These are phyloP conservation scores for Himantopus leucocephalus DNA, from an alignment of 2,113 vertebrate species.

Conservation along the genomic window DNA sequence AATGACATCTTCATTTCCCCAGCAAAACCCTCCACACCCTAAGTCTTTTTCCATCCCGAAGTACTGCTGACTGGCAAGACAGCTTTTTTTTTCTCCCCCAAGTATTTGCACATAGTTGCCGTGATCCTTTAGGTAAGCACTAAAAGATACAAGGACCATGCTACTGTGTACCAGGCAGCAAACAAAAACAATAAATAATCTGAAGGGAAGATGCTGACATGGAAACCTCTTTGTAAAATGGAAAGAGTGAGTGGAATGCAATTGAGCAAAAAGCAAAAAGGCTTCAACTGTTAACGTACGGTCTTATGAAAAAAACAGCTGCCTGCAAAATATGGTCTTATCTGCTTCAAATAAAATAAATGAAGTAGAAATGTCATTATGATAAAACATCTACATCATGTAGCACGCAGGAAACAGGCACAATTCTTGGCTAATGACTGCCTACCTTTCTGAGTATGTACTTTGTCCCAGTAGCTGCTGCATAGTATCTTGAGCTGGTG, in stretches of 20 bases:
- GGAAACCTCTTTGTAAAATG: neutral
- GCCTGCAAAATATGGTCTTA: neutral
- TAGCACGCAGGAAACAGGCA: neutral
- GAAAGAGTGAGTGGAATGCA: neutral
- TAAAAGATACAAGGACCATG: neutral
- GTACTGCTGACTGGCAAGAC: neutral
- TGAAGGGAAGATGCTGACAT: neutral
- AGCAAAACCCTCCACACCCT: neutral
- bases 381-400: neutral
- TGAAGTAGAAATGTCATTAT: neutral
- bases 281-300: neutral
- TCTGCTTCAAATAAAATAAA: neutral
- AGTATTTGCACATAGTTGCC: neutral
- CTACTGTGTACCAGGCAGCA: neutral
- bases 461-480: neutral
- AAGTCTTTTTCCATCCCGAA: neutral
- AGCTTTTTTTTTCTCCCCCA: no score
- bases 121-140: neutral
- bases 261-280: neutral
- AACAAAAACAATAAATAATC: neutral
- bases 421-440: neutral
- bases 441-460: neutral
- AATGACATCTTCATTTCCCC: fast-evolving
- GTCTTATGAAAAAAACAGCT: neutral
- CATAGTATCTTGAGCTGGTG: neutral